Percentiles rank a stretch among this genome's conserved stretches.
These are phyloP conservation scores for Conchocele bisecta DNA, from an alignment of 2,888 invertebrate species.

Conservation along the genomic window DNA sequence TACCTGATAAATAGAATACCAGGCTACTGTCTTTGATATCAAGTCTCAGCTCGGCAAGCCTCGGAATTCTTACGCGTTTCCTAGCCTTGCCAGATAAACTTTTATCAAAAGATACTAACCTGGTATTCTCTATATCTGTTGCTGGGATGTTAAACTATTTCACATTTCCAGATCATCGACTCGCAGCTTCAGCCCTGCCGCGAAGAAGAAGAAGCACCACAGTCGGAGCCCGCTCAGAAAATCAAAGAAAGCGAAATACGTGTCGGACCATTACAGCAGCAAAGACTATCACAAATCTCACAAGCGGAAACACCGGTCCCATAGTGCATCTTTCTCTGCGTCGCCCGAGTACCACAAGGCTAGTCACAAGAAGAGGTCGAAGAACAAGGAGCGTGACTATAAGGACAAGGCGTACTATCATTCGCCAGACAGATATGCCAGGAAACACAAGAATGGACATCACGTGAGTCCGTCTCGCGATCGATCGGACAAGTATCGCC, in stretches of 20 bases:
- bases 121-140: not conserved
- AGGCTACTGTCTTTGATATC: too few relatives aligned
- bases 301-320: constrained; percentile 67
- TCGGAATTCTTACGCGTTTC: too few relatives aligned
- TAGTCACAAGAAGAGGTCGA: constrained; percentile 58
- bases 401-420: constrained; percentile 60
- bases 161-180: constrained; percentile 58
- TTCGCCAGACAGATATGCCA: constrained; percentile 55
- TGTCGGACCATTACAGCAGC: constrained; percentile 55
- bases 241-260: constrained; percentile 66
- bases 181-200: constrained; percentile 65
- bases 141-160: too few relatives aligned
- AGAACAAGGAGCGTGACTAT: constrained; percentile 62
- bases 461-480: constrained; percentile 66
- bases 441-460: constrained; percentile 70
- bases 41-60: too few relatives aligned
- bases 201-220: constrained; percentile 56
- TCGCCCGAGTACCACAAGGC: constrained; percentile 56
- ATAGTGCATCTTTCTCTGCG: constrained; percentile 61
- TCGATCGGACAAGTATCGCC: constrained; percentile 32
- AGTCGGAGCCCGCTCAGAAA: constrained; percentile 56
- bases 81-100: too few relatives aligned
- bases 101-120: too few relatives aligned
- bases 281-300: constrained; percentile 66
- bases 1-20: too few relatives aligned